Evolutionary conservation across 2,113 vertebrate genomes (phyloP), one percentile per base, ranked within the genome.

Genomic region (Percina caprodes): DNA sequence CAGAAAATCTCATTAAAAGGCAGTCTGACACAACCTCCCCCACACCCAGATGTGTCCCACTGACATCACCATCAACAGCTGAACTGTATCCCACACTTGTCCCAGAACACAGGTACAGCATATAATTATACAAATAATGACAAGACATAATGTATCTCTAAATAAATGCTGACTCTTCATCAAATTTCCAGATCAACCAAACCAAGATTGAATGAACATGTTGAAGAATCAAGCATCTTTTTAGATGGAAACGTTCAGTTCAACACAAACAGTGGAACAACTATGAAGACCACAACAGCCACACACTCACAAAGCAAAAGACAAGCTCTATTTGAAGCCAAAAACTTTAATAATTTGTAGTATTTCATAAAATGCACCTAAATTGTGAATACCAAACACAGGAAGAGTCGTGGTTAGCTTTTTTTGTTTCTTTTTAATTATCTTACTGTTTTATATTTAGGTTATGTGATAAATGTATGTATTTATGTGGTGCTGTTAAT

Each of bases 81-180:
- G 94, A 96, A 72, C 74, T 88, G 56, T 87, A 86, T 86, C 92
- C 71, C 83, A 86, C 86, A 8, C 77, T 92, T 63, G 71, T 91
- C 19, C 87, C 92, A 63, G 86, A 72, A 66, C 94, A 94, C 83
- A 95, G 96, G 97, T 98, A 95, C 18, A 33, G 3, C 71, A 6
- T 39, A 49, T 30, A 24, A 54, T 48, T 66, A 13, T 0, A 58
- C 49, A 46, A 39, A 63, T 45, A 3, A 33, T 19, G 5, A 70
- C 5, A 33, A 14, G 5, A 66, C 12, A 19, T 61, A 6, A 75
- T 52, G 1, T 19, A 45, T 16, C 3, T 63, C 11, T 21, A 48
- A 68, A 30, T 55, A 0, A 70, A 56, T 18, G 19, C 15, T 52
- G 24, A 66, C 8, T 30, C 6, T 71, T 19, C 60, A 19, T 80